Percentiles rank a stretch among this genome's conserved stretches.
Evolutionary conservation across 1,140 invertebrate species (phyloP).

Genomic region (Hirudo medicinalis): DNA sequence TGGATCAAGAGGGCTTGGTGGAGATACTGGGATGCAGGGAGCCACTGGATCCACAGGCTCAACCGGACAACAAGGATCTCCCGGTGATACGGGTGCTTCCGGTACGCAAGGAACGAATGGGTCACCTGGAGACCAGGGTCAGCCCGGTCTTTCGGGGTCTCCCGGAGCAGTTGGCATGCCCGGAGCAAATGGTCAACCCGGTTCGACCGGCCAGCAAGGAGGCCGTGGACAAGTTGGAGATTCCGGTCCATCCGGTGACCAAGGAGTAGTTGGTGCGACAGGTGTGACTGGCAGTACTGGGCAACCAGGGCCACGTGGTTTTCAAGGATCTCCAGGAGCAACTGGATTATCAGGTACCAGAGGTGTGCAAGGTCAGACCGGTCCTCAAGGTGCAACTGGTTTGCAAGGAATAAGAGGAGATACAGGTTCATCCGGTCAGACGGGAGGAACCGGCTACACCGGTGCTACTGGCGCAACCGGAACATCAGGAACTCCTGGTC

Average conservation of each 20-base stretch:
- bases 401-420: slow-evolving; percentile 20
- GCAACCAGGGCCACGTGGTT: slow-evolving; percentile 27
- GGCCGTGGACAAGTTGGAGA: slow-evolving; percentile 21
- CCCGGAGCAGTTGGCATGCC: slow-evolving; percentile 2
- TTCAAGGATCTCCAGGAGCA: slow-evolving; percentile 28
- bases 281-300: slow-evolving; percentile 22
- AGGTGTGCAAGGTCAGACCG: slow-evolving; percentile 18
- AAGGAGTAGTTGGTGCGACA: slow-evolving; percentile 16
- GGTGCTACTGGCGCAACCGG: slow-evolving; percentile 22
- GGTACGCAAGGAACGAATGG: slow-evolving; percentile 33
- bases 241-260: slow-evolving; percentile 17
- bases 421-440: slow-evolving; percentile 18
- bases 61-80: slow-evolving; percentile 13
- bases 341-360: slow-evolving; percentile 19
- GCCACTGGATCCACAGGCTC: slow-evolving; percentile 32
- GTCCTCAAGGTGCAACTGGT: slow-evolving; percentile 22
- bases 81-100: slow-evolving; percentile 26
- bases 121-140: slow-evolving; percentile 29
- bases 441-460: slow-evolving; percentile 16
- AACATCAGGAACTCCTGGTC: slow-evolving; percentile 27
- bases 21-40: slow-evolving; percentile 24
- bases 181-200: slow-evolving; percentile 22
- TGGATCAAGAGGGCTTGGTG: slow-evolving; percentile 27
- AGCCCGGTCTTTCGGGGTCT: slow-evolving; percentile 28
- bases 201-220: slow-evolving; percentile 22